Evolutionary conservation across 2,113 vertebrate genomes (phyloP), one percentile per base, ranked within the genome.

Genomic region (Forbesichthys agassizii): DNA sequence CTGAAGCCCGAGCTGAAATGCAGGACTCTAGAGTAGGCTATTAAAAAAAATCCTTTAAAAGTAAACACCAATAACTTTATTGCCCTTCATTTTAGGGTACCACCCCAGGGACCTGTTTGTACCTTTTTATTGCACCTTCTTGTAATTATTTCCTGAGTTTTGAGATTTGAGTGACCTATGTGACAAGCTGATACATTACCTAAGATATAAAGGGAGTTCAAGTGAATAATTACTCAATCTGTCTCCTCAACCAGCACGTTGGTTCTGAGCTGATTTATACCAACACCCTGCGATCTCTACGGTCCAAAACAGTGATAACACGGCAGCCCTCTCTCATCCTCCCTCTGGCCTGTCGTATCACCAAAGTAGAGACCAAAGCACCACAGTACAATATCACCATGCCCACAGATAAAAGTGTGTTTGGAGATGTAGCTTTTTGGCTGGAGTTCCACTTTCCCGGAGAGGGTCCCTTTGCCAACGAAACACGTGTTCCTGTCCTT

Each of bases 191-290:
- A 51, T 51, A 51, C 3, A 2, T 51, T 54, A 54, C 53, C 6
- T n/a, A 16, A 46, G 8, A n/a, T 36, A 33, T 9, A 6, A 61
- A 42, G 27, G 1, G 48, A 16, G 63, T 61, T 9, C 0, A 5
- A 16, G 20, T 46, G 3, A 27, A n/a, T 2, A 20, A 11, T 18
- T 18, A 12, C 20, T 18, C n/a, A 1, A 14, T 47, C 33, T 66
- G 14, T 57, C 20, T 10, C 42, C 14, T 56, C 1, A 20, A 63
- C 60, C 59, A 92, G 92, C 83, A 90, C 11, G 20, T 81, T 6
- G 89, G 85, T 9, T 73, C 78, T 11, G 90, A 90, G 47, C 64
- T 93, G 66, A 75, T 92, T 65, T 91, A 87, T 83, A 90, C 86
- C 71, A 93, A 92, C 84, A 89, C 81, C 36, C 68, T 92, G 68